phyloP scores from a whole-genome alignment of 2,113 vertebrate genomes.

The Ptyas mucosa region DNA sequence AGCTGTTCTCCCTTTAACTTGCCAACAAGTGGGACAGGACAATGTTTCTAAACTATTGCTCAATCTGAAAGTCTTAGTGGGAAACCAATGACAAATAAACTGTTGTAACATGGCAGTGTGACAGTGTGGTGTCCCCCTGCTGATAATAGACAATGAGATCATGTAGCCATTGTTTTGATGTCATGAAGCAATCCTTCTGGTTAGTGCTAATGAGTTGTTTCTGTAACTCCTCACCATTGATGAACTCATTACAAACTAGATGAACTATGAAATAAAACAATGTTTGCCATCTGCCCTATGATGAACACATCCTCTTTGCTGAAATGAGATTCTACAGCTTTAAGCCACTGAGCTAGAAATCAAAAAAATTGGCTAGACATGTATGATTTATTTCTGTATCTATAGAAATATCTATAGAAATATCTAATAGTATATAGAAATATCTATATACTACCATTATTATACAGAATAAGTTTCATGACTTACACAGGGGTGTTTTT shows the following conservation, averaged over 20 bases:
- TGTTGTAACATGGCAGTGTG: neutral
- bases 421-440: neutral
- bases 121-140: neutral
- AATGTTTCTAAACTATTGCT: neutral
- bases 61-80: slow-evolving; percentile 1
- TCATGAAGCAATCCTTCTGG: slow-evolving; percentile 8
- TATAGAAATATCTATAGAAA: neutral
- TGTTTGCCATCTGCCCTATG: slow-evolving; percentile 7
- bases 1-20: neutral
- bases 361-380: neutral
- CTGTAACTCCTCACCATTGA: neutral
- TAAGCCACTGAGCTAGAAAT: slow-evolving; percentile 14
- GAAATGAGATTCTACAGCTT: neutral
- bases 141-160: neutral
- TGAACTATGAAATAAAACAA: neutral
- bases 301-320: neutral
- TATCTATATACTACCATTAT: too few species aligned
- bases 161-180: neutral
- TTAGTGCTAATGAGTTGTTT: neutral
- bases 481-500: neutral
- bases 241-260: neutral
- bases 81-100: neutral
- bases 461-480: neutral
- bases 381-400: neutral
- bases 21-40: neutral